Evolutionary conservation across 2,113 vertebrate genomes (phyloP), one percentile per base, ranked within the genome.

Genomic region (Phocoena phocoena): DNA sequence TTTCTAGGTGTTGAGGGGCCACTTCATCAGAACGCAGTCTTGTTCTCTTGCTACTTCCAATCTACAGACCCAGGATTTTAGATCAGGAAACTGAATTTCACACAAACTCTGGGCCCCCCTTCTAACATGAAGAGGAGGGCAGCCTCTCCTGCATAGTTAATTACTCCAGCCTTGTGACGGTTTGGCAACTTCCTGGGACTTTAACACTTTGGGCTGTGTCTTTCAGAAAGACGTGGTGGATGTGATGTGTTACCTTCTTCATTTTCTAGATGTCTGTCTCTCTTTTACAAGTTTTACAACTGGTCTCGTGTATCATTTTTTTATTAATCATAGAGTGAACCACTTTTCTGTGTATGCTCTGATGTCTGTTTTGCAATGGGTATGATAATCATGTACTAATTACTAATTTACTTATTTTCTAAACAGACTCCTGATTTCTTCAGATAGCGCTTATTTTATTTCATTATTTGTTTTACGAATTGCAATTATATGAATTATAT

Each of bases 351-450:
- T 55, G 9, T 71, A 6, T 92, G 26, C 36, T 58, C 23, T 77
- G 20, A 82, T 94, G 36, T 68, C 36, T 62, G 8, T 82, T 89
- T 88, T 41, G 60, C 31, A 77, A 8, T 60, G 18, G 6, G 11
- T 74, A 41, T 65, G 26, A 53, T 1, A n/a, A 60, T 55, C 17
- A 47, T 80, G 4, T 68, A 74, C 38, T 90, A 73, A 60, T 88
- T 85, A 91, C 47, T 67, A 85, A 95, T 68, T 93, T 84, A 79
- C 26, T 93, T 96, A 83, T 93, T 96, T 93, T 84, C 47, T 47
- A 47, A 73, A 18, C 44, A 36, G 76, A 28, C 8, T 55, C 18
- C 31, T 88, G 15, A 81, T 86, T 65, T 77, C 26, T 90, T 85
- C 60, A 94, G 20, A n/a, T 6, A 47, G 7, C 76, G 20, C 28